phyloP scores from a whole-genome alignment of 2,113 vertebrate genomes.

The Callipepla californica region DNA sequence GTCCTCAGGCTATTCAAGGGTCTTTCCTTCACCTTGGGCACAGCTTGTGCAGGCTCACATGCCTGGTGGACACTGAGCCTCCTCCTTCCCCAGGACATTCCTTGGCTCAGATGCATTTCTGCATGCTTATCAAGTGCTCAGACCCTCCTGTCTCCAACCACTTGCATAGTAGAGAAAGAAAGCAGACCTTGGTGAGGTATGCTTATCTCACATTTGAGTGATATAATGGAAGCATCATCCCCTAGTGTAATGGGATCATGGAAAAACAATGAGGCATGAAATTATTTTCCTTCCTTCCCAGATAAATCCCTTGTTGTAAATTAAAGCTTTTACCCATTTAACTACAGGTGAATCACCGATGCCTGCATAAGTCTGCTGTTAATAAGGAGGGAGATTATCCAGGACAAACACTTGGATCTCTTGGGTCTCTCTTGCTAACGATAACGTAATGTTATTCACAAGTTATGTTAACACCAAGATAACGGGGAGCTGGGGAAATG shows the following conservation, averaged over 20 bases:
- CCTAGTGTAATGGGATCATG: neutral
- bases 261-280: constrained; percentile 8
- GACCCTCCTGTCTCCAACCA: neutral
- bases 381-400: neutral
- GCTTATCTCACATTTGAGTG: neutral
- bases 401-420: neutral
- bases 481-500: neutral
- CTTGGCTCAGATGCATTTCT: neutral
- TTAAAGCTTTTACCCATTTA: constrained; percentile 21
- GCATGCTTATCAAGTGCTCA: neutral
- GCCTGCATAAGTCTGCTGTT: neutral
- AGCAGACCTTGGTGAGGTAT: neutral
- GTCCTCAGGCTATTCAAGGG: neutral
- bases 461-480: fast-evolving
- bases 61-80: neutral
- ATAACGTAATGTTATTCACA: neutral
- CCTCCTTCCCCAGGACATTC: neutral
- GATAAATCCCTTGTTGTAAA: constrained; percentile 9
- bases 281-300: constrained; percentile 49
- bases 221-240: neutral
- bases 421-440: neutral
- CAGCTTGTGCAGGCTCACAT: fast-evolving
- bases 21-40: neutral
- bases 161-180: neutral
- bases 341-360: neutral